Evolutionary conservation across 2,113 vertebrate species (phyloP).

Genomic region (Nothoprocta pentlandii): DNA sequence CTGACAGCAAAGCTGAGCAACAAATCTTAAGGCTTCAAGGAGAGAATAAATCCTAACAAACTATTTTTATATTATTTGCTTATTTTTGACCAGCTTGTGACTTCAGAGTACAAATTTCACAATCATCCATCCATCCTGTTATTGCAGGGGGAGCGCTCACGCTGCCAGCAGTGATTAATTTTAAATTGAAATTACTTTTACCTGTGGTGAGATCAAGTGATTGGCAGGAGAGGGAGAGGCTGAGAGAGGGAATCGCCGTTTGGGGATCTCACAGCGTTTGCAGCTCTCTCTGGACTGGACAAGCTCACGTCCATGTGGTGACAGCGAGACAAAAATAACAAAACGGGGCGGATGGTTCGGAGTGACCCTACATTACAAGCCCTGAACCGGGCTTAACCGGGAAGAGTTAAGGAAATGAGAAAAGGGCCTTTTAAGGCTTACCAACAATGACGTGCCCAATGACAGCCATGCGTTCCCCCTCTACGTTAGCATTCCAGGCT

Average conservation of each 20-base stretch:
- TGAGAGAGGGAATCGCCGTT: not conserved
- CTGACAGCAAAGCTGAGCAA: conserved; percentile 74
- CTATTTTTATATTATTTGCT: conserved; percentile 43
- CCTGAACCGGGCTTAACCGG: conserved; percentile 17
- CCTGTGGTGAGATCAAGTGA: conserved; percentile 50
- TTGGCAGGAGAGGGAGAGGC: not conserved
- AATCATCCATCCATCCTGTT: conserved; percentile 28
- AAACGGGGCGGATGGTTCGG: not conserved
- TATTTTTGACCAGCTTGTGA: conserved; percentile 45
- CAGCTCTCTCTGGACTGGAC: conserved; percentile 24
- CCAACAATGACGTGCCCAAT: conserved; percentile 15
- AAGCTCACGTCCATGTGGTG: not conserved
- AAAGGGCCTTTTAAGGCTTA: conserved; percentile 33
- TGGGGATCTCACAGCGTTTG: conserved; percentile 13
- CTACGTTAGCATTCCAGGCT: not conserved
- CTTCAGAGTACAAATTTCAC: conserved; percentile 10
- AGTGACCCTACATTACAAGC: conserved; percentile 61
- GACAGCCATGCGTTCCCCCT: not conserved
- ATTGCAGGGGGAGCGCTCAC: not conserved
- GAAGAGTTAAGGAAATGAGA: conserved; percentile 27
- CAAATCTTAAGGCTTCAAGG: conserved; percentile 69
- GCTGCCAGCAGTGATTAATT: conserved; percentile 35
- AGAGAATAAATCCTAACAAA: conserved; percentile 64
- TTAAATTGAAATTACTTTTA: conserved; percentile 54
- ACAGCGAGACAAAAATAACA: not conserved